Base-by-base conservation (phyloP, 2,888 invertebrate species). In the Xestia rhomboidea region DNA sequence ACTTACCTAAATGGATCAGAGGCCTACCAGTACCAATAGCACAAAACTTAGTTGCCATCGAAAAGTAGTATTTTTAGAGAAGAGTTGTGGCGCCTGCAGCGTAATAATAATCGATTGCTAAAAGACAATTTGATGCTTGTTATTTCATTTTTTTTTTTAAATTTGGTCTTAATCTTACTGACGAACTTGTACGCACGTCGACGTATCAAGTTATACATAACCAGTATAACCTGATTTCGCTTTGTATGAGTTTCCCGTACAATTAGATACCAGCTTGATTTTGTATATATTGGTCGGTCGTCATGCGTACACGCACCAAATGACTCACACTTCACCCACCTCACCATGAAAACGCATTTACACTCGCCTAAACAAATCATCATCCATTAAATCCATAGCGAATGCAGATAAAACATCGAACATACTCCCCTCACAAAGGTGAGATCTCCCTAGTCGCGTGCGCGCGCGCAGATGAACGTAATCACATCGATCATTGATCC, bases 401-500 rank as follows among this genome's bases (percentile, higher is more conserved):
- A 84, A 84, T 73, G 72, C 34, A 75, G 78, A 84, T 82, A 84
- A 84, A 84, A 84, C 82, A 84, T 75, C 73, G 27, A 60, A 60
- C 51, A 18, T 24, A 46, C 44, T 77, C 83, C 83, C 84, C 78
- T 68, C 30, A 27, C 11, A 68, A 68, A 84, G 73, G 74, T 77
- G 81, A 82, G 82, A 77, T 71, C 67, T 44, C 77, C 86, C 77
- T 63, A 57, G 83, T 84, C 70, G 83, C 85, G 85, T 84, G 83
- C 85, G 78, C 64, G 0, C 2, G 62, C 84, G 84, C 83, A 84
- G 85, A 84, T 84, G 83, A 84, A 70, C 63, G 34, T 84, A 70
- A 84, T 82, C 84, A 71, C 75, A 81, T 84, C 82, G 73, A 81
- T 84, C 83, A 84, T 82, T 81, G 82, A 84, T 84, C 82, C 60